Conservation (phyloP, 2,113 vertebrate genomes). For the Lycaon pictus region DNA sequence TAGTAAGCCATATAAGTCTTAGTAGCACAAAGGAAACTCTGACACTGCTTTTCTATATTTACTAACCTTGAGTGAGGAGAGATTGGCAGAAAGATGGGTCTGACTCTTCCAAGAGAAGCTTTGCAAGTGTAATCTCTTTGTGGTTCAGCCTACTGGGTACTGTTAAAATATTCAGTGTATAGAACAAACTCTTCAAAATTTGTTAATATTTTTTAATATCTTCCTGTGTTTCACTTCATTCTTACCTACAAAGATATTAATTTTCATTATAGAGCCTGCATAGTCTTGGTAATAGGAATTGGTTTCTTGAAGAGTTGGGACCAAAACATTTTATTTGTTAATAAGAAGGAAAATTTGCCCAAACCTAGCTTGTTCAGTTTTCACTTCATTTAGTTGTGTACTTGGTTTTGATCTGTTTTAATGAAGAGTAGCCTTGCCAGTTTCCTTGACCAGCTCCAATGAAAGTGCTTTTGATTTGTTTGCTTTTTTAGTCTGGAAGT, state of each 20-base stretch:
- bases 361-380: background rate
- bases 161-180: constrained; percentile 65
- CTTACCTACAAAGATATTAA: background rate
- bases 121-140: constrained; percentile 68
- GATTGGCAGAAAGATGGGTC: constrained; percentile 68
- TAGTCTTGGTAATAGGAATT: constrained; percentile 29
- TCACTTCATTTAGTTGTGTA: background rate
- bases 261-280: constrained; percentile 48
- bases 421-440: background rate
- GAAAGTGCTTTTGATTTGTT: background rate
- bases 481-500: background rate
- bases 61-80: constrained; percentile 70
- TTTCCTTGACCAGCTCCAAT: background rate
- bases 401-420: background rate
- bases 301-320: constrained; percentile 14
- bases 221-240: constrained; percentile 21
- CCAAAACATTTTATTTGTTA: background rate
- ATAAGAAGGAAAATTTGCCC: background rate
- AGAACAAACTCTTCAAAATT: constrained; percentile 50
- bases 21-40: constrained; percentile 72
- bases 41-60: constrained; percentile 69
- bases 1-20: constrained; percentile 63
- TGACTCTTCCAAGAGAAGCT: constrained; percentile 74
- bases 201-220: constrained; percentile 58
- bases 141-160: constrained; percentile 46